Percentiles rank a stretch among this genome's conserved stretches.
phyloP scores from a whole-genome alignment of 2,113 vertebrate genomes.

The Hippolais icterina region DNA sequence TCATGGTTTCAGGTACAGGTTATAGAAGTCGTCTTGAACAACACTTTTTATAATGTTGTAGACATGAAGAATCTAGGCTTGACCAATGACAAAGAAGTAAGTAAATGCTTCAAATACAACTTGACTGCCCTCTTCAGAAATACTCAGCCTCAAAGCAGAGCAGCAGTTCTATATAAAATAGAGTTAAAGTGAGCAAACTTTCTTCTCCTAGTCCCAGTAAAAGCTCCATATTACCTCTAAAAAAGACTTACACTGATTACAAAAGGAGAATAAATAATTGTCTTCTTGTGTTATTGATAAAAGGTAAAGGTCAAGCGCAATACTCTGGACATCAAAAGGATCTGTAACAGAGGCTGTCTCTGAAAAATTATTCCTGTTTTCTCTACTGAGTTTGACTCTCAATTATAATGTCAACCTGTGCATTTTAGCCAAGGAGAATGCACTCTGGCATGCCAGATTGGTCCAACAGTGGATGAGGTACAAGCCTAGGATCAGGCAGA shows the following conservation, averaged over 20 bases:
- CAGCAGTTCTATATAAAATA: neutral
- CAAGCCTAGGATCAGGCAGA: neutral
- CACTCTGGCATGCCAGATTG: neutral
- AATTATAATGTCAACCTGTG: neutral
- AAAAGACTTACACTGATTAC: neutral
- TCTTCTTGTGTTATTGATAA: neutral
- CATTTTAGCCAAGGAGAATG: neutral
- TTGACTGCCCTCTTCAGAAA: neutral
- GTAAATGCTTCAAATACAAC: constrained; percentile 24
- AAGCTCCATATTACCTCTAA: neutral
- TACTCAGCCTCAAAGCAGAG: neutral
- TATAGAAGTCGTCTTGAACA: constrained; percentile 89
- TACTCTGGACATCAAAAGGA: neutral
- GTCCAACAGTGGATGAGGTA: neutral
- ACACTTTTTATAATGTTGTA: constrained; percentile 88
- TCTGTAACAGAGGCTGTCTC: neutral
- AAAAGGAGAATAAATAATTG: neutral
- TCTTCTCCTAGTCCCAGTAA: neutral
- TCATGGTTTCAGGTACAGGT: constrained; percentile 85
- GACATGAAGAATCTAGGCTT: constrained; percentile 93
- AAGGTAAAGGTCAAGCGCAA: neutral
- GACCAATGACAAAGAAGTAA: constrained; percentile 89
- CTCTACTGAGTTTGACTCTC: neutral
- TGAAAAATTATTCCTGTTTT: neutral
- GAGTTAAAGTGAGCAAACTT: neutral